Conservation (phyloP, 1,140 invertebrate species). For the Zaprionus vittiger region DNA sequence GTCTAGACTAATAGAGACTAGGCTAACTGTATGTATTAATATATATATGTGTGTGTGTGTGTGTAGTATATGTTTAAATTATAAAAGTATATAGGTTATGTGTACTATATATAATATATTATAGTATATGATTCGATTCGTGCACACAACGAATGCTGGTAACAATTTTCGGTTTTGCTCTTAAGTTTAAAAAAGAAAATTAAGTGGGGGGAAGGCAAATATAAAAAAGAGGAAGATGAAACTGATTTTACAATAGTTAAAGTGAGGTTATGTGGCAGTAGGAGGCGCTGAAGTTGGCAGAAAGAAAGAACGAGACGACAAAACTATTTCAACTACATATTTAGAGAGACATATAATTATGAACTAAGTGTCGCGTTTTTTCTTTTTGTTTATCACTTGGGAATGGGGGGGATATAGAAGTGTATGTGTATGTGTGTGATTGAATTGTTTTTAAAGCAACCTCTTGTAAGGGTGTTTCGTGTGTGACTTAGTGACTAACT, state of each 20-base stretch:
- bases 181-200: neutral
- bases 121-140: neutral
- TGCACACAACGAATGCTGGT: slow-evolving; percentile 3
- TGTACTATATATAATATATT: neutral
- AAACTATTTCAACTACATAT: neutral
- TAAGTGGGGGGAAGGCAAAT: neutral
- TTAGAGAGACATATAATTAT: neutral
- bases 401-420: neutral
- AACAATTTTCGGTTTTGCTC: neutral
- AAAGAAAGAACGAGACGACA: neutral
- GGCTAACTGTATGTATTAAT: slow-evolving; percentile 28
- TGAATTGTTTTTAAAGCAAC: slow-evolving; percentile 5
- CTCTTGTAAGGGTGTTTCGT: neutral
- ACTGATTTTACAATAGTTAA: slow-evolving; percentile 4
- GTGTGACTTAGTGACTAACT: slow-evolving; percentile 19
- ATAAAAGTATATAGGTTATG: slow-evolving; percentile 5
- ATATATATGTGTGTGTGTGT: neutral
- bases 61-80: neutral
- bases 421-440: neutral
- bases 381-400: slow-evolving; percentile 1
- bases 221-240: neutral
- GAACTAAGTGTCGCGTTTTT: slow-evolving; percentile 6
- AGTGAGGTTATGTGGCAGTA: neutral
- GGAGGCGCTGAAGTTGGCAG: neutral
- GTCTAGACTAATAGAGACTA: slow-evolving; percentile 39